Percentiles rank a stretch among this genome's conserved stretches.
Evolutionary conservation across 2,888 invertebrate genomes (phyloP).

Genomic region (Carterocephalus palaemon): DNA sequence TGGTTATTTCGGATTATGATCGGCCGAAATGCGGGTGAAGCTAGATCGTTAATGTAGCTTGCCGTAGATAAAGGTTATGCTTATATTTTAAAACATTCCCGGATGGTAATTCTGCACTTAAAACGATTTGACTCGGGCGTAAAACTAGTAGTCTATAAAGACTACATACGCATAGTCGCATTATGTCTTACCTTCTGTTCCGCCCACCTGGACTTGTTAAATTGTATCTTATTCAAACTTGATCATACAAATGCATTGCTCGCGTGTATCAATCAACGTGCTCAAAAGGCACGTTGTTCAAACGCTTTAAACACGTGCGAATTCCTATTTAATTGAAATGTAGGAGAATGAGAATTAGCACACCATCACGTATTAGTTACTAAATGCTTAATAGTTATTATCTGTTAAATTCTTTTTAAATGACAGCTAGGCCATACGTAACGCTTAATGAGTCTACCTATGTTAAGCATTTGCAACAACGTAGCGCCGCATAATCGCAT

Average conservation of each 20-base stretch:
- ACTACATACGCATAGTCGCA: too few relatives aligned
- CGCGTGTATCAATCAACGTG: background rate
- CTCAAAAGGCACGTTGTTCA: constrained; percentile 8
- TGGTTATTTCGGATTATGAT: too few relatives aligned
- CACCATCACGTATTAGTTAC: constrained; percentile 46
- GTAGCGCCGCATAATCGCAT: background rate
- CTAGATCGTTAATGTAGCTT: too few relatives aligned
- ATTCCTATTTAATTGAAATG: constrained; percentile 40
- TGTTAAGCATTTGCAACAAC: constrained; percentile 27
- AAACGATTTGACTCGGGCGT: too few relatives aligned
- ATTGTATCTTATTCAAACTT: background rate
- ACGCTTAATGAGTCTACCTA: constrained; percentile 30
- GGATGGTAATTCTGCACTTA: too few relatives aligned
- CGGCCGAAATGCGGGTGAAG: too few relatives aligned
- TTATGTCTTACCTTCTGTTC: too few relatives aligned
- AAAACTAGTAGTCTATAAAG: too few relatives aligned
- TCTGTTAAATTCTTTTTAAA: constrained; percentile 46
- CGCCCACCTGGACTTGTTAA: too few relatives aligned
- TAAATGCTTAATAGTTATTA: constrained; percentile 29
- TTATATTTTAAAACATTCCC: too few relatives aligned
- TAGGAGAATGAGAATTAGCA: constrained; percentile 35
- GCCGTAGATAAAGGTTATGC: too few relatives aligned
- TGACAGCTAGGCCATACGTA: constrained; percentile 35
- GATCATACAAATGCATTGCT: background rate
- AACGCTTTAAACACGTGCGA: constrained; percentile 42